Evolutionary conservation across 2,888 invertebrate genomes (phyloP).

Genomic region (Myathropa florea): DNA sequence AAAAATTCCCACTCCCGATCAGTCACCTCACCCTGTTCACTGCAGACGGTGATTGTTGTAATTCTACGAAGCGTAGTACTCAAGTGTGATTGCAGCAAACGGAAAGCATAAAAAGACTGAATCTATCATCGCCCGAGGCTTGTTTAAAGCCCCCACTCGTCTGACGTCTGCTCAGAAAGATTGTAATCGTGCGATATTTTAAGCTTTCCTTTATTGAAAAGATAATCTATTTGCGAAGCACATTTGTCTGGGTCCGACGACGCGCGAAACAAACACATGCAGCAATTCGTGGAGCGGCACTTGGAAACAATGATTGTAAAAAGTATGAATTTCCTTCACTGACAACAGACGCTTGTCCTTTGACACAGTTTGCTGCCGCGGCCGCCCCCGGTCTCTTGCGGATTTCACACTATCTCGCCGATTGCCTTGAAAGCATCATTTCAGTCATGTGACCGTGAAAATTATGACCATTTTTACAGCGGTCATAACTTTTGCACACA

Average conservation of each 20-base stretch:
- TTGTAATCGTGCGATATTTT: constrained; percentile 29
- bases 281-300: not conserved
- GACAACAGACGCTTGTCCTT: not conserved
- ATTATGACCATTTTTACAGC: not conserved
- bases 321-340: not conserved
- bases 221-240: constrained; percentile 45
- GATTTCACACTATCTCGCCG: not conserved
- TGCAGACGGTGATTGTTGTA: not conserved
- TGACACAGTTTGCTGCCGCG: not conserved
- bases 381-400: not conserved
- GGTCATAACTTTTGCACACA: not conserved
- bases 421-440: not conserved
- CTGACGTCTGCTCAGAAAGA: constrained; percentile 36
- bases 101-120: not conserved
- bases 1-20: not conserved
- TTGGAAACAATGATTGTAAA: not conserved
- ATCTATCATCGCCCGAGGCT: constrained; percentile 13
- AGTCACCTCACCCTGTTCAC: no score
- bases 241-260: no score
- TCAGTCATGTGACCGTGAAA: not conserved
- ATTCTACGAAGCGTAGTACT: not conserved
- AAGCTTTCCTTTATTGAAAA: constrained; percentile 14
- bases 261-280: not conserved
- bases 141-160: constrained; percentile 33
- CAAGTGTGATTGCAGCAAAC: not conserved